A percentile compares a stretch with the other conserved stretches of the same genome.
phyloP scores from a whole-genome alignment of 2,888 invertebrate species.

The Cyrtodaria siliqua region DNA sequence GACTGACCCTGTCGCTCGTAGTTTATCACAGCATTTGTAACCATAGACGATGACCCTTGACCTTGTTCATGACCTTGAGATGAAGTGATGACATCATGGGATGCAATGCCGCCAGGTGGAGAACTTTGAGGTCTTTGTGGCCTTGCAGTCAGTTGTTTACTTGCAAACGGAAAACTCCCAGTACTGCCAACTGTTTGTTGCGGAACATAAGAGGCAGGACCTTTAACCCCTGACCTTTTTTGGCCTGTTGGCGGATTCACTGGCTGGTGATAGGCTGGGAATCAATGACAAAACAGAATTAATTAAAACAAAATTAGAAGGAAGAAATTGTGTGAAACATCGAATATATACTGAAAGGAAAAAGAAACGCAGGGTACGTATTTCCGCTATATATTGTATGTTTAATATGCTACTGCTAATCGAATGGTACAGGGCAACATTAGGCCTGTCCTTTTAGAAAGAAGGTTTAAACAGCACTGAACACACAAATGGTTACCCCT shows the following conservation, averaged over 20 bases:
- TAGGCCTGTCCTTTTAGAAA: too few species aligned
- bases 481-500: too few species aligned
- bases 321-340: too few species aligned
- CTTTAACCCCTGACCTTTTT: slow-evolving; percentile 72
- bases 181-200: slow-evolving; percentile 63
- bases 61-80: background rate
- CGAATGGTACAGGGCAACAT: too few species aligned
- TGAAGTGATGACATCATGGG: slow-evolving; percentile 9
- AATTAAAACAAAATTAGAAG: too few species aligned
- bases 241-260: slow-evolving; percentile 80
- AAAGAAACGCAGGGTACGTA: too few species aligned
- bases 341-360: too few species aligned
- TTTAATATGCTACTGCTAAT: too few species aligned
- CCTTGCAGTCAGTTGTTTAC: slow-evolving; percentile 35
- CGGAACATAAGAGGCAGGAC: slow-evolving; percentile 78
- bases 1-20: slow-evolving; percentile 39
- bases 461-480: too few species aligned
- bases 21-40: slow-evolving; percentile 34
- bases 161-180: slow-evolving; percentile 39
- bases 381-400: too few species aligned
- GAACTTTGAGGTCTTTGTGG: slow-evolving; percentile 48
- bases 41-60: slow-evolving; percentile 6
- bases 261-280: slow-evolving; percentile 83
- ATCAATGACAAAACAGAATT: too few species aligned
- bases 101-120: slow-evolving; percentile 15